Conservation (phyloP, 2,113 vertebrate genomes). For the Turnix velox region DNA sequence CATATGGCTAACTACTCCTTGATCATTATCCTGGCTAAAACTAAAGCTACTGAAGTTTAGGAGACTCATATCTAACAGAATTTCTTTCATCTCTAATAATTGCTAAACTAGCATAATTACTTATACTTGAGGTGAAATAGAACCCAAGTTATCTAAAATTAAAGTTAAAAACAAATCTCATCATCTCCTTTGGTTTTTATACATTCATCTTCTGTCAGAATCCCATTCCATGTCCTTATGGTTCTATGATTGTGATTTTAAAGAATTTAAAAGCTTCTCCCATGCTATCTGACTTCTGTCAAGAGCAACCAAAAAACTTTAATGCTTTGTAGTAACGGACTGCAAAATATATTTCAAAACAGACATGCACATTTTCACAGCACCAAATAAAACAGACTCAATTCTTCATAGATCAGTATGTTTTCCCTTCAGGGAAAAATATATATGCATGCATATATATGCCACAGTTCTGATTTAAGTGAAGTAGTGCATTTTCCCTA, state of each 20-base stretch:
- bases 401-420: slow-evolving; percentile 68
- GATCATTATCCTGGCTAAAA: slow-evolving; percentile 72
- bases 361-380: slow-evolving; percentile 49
- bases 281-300: slow-evolving; percentile 53
- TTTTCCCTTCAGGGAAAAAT: slow-evolving; percentile 64
- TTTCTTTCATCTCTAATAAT: slow-evolving; percentile 81
- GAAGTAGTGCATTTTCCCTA: slow-evolving; percentile 73
- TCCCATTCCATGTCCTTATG: slow-evolving; percentile 35
- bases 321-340: slow-evolving; percentile 52
- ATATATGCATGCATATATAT: not conserved
- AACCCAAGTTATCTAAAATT: slow-evolving; percentile 68
- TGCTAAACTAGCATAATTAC: slow-evolving; percentile 81
- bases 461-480: slow-evolving; percentile 79
- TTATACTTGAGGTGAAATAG: slow-evolving; percentile 67
- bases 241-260: slow-evolving; percentile 59
- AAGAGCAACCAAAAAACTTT: slow-evolving; percentile 64
- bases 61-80: slow-evolving; percentile 65
- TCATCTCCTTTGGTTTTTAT: slow-evolving; percentile 35
- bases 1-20: slow-evolving; percentile 64
- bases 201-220: slow-evolving; percentile 63
- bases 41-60: slow-evolving; percentile 74
- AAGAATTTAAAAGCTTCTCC: slow-evolving; percentile 63
- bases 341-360: slow-evolving; percentile 55
- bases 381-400: slow-evolving; percentile 59
- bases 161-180: slow-evolving; percentile 58